Base-by-base conservation (phyloP, 2,888 invertebrate species). In the Lacanobia wlatinum region DNA sequence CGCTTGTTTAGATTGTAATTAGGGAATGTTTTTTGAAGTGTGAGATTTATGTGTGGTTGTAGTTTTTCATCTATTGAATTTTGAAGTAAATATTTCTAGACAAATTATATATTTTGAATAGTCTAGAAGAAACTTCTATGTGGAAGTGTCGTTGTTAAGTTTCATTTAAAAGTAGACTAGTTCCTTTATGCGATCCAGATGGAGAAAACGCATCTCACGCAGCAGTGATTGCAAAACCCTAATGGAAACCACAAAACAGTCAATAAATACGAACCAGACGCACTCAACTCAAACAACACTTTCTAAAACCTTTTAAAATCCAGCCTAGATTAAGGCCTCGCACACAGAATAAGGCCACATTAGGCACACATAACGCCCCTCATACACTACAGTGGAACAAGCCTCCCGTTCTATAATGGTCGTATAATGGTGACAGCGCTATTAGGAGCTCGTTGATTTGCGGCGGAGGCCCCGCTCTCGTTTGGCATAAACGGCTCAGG, bases 1-100 rank as follows among this genome's bases (percentile, higher is more conserved):
- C 87, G 88, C 82, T 87, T 87, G 90, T 88, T 88, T 83, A 89
- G 85, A 87, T 88, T 84, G 86, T 89, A 88, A 91, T 90, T 89
- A 88, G 58, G 55, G n/a, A 82, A 58, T 78, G 64, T 67, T 71
- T 67, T 71, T 52, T 76, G 61, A 59, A 0, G 43, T 62, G 50
- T 62, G 2, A 48, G 34, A 66, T 70, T 66, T 62, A 58, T 65
- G 46, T 28, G n/a, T 56, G 34, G 18, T 56, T 10, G 56, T 0
- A 0, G 28, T 34, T n/a, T 56, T 10, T 5, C 9, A 10, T 34
- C 34, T 18, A 1, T 56, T 10, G n/a, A n/a, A n/a, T 10, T 34
- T 18, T 7, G 18, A 48, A 16, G 48, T 48, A 18, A 43, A n/a
- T n/a, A n/a, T n/a, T n/a, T n/a, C n/a, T n/a, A n/a, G n/a, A n/a